Percentiles rank a stretch among this genome's conserved stretches.
Conservation (phyloP, 1,140 invertebrate genomes). For the Theocolax elegans region DNA sequence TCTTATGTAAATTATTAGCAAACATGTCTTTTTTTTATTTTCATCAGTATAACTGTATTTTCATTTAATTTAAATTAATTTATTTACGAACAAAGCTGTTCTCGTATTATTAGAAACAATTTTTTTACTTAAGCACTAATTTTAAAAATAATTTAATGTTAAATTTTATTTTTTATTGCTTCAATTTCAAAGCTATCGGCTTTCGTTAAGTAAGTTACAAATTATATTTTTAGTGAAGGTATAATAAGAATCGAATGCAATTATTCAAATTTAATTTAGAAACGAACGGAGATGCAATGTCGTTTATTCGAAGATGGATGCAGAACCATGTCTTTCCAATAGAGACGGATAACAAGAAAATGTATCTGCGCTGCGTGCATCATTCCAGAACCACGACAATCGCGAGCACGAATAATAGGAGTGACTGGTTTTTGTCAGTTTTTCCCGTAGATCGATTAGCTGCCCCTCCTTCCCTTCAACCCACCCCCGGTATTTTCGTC, state of each 20-base stretch:
- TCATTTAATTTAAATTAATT: too few relatives aligned
- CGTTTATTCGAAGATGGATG: not conserved
- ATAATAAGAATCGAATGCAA: not conserved
- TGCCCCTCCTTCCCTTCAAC: not conserved
- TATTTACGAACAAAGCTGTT: too few relatives aligned
- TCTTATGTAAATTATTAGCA: too few relatives aligned
- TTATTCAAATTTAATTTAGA: not conserved
- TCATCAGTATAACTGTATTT: too few relatives aligned
- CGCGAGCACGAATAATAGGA: conserved; percentile 42
- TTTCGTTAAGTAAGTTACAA: too few relatives aligned
- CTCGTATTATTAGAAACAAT: too few relatives aligned
- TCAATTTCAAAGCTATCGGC: too few relatives aligned
- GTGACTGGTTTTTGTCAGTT: conserved; percentile 41
- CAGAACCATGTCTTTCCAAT: not conserved
- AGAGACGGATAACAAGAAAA: conserved; percentile 12
- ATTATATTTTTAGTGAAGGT: too few relatives aligned
- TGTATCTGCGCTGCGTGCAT: not conserved
- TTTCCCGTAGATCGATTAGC: conserved; percentile 45
- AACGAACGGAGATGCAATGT: not conserved
- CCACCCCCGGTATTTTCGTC: not conserved
- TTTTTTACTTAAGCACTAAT: too few relatives aligned
- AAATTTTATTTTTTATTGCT: too few relatives aligned
- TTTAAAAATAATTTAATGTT: too few relatives aligned
- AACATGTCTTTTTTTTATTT: too few relatives aligned
- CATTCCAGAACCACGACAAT: conserved; percentile 17